Evolutionary conservation across 2,113 vertebrate genomes (phyloP).

Genomic region (Channa maculata): DNA sequence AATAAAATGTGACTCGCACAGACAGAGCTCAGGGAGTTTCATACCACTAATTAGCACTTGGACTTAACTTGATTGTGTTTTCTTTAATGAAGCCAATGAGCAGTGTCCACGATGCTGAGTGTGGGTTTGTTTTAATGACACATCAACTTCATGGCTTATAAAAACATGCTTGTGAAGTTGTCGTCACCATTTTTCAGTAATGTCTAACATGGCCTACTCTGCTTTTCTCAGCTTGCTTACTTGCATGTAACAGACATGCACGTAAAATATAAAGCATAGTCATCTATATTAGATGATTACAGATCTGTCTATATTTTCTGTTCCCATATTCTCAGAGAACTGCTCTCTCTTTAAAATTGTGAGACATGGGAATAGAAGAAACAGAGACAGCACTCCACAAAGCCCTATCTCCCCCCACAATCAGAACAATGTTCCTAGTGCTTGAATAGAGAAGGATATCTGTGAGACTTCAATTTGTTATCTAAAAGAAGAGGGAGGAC

Average conservation of each 20-base stretch:
- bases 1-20: slow-evolving; percentile 52
- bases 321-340: slow-evolving; percentile 36
- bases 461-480: slow-evolving; percentile 79
- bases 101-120: slow-evolving; percentile 27
- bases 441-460: slow-evolving; percentile 77
- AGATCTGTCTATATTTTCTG: slow-evolving; percentile 14
- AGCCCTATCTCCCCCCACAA: slow-evolving; percentile 64
- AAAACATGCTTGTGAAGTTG: slow-evolving; percentile 41
- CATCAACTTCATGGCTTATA: slow-evolving; percentile 23
- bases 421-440: slow-evolving; percentile 78
- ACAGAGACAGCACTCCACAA: slow-evolving; percentile 34
- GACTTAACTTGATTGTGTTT: slow-evolving; percentile 60
- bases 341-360: slow-evolving; percentile 29
- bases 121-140: slow-evolving; percentile 32
- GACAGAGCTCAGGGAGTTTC: slow-evolving; percentile 43
- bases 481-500: slow-evolving; percentile 69
- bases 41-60: slow-evolving; percentile 58
- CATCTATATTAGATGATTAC: slow-evolving; percentile 41
- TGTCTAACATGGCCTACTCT: slow-evolving; percentile 1
- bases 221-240: slow-evolving; percentile 12
- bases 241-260: slow-evolving; percentile 4
- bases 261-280: neutral
- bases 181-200: slow-evolving; percentile 34
- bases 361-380: slow-evolving; percentile 39
- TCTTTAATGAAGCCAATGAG: slow-evolving; percentile 60